These are phyloP conservation scores for human DNA, from an alignment of 2,113 vertebrate genomes.

Conservation along the genomic window GRCh38 chrX:112852501-112853000, in stretches of 20 bases:
- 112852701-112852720: slow-evolving; percentile 29
- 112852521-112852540: background rate
- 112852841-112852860: slow-evolving; percentile 57
- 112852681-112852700: slow-evolving; percentile 25
- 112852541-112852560: background rate
- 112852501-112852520: too few relatives aligned
- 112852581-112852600: background rate
- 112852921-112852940: slow-evolving; percentile 50
- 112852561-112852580: background rate
- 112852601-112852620: background rate
- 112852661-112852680: background rate
- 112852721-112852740: slow-evolving; percentile 53
- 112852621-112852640: background rate
- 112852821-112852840: slow-evolving; percentile 44
- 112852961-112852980: slow-evolving; percentile 64
- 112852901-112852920: slow-evolving; percentile 58
- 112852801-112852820: slow-evolving; percentile 52
- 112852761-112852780: slow-evolving; percentile 32
- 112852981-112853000: slow-evolving; percentile 71
- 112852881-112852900: background rate
- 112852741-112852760: slow-evolving; percentile 25
- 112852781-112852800: slow-evolving; percentile 8
- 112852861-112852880: slow-evolving; percentile 57
- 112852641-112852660: background rate
- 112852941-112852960: slow-evolving; percentile 57